phyloP scores from a whole-genome alignment of 2,113 vertebrate species.

The Vireo altiloquus region DNA sequence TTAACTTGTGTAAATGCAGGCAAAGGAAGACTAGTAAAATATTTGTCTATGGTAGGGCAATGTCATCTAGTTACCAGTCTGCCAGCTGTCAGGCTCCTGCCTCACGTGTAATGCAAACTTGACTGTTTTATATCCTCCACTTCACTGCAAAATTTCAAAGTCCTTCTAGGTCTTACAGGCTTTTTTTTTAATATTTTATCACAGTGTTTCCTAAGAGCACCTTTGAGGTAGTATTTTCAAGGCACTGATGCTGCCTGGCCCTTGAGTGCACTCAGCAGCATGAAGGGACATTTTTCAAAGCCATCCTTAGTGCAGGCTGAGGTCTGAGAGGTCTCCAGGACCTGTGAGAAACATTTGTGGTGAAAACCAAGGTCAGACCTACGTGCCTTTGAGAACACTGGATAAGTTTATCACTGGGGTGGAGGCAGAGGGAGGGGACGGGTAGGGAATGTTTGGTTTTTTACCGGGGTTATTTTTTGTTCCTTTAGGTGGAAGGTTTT shows the following conservation, averaged over 20 bases:
- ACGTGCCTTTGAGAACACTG: background rate
- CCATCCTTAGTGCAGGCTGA: background rate
- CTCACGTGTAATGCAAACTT: background rate
- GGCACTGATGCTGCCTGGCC: background rate
- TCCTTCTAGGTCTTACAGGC: background rate
- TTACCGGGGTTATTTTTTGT: background rate
- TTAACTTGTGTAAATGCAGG: background rate
- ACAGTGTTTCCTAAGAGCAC: background rate
- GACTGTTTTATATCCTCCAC: background rate
- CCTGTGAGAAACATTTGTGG: background rate
- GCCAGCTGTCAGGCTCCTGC: conserved; percentile 32
- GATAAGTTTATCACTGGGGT: background rate
- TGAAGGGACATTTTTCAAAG: background rate
- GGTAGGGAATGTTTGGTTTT: background rate
- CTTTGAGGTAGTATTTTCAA: background rate
- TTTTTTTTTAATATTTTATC: background rate
- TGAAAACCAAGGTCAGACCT: conserved; percentile 1
- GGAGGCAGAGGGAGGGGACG: background rate
- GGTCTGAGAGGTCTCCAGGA: conserved; percentile 9
- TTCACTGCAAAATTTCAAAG: conserved; percentile 7
- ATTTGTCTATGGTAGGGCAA: conserved; percentile 42
- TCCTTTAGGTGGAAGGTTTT: background rate
- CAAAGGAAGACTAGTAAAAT: conserved; percentile 11
- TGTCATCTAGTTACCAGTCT: conserved; percentile 16
- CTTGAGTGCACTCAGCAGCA: background rate